Percentiles rank a stretch among this genome's conserved stretches.
phyloP scores from a whole-genome alignment of 2,113 vertebrate species.

The Meriones unguiculatus region DNA sequence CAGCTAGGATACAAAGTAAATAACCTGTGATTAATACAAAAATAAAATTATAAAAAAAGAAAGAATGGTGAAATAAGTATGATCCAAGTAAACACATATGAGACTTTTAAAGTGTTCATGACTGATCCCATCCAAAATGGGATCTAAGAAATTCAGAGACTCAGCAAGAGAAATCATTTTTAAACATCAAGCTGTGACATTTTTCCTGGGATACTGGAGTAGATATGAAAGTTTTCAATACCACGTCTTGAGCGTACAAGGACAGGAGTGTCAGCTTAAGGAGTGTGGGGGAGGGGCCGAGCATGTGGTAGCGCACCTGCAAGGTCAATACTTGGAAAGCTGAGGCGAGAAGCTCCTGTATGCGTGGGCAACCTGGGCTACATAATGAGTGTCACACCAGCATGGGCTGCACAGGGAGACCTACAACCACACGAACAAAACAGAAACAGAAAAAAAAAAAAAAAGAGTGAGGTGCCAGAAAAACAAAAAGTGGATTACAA shows the following conservation, averaged over 20 bases:
- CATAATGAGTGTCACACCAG: neutral
- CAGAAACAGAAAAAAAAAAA: neutral
- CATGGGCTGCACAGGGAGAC: neutral
- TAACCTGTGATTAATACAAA: no score
- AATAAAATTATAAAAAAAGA: no score
- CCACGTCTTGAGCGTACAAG: neutral
- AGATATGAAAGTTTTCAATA: neutral
- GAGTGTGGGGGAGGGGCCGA: neutral
- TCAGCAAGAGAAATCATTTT: neutral
- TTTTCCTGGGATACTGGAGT: neutral
- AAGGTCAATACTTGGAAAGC: neutral
- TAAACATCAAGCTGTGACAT: neutral
- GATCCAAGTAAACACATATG: neutral
- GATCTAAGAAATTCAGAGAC: neutral
- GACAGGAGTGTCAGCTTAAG: neutral
- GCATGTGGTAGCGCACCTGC: accelerated
- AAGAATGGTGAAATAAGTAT: neutral
- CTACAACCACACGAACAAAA: no score
- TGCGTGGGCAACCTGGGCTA: no score
- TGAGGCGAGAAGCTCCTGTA: no score
- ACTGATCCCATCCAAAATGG: neutral
- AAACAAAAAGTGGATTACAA: neutral
- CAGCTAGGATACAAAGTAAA: no score
- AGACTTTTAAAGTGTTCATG: neutral
- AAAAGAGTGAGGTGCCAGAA: neutral